These are phyloP conservation scores for Sminthurinus aureus DNA, from an alignment of 2,888 invertebrate genomes.

Conservation along the genomic window DNA sequence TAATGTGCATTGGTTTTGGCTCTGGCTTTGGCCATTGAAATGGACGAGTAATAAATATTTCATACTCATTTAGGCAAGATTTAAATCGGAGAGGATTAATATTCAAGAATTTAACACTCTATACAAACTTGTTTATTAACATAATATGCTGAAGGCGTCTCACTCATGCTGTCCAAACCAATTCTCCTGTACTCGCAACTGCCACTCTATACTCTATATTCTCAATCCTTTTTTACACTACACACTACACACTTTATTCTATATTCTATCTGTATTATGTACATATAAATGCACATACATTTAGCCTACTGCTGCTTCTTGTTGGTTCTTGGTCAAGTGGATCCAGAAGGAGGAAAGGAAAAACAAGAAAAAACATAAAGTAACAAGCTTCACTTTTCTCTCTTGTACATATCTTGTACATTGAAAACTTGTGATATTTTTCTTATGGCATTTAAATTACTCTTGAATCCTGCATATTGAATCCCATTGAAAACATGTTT, in stretches of 20 bases:
- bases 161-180: conserved; percentile 41
- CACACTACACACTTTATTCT: too few relatives aligned
- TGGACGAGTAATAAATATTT: conserved; percentile 58
- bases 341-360: conserved; percentile 28
- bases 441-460: not conserved
- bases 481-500: not conserved
- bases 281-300: too few relatives aligned
- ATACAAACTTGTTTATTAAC: conserved; percentile 47
- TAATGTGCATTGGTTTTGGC: conserved; percentile 17
- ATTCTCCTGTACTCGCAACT: conserved; percentile 13
- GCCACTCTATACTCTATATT: too few relatives aligned
- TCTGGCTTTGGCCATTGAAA: conserved; percentile 28
- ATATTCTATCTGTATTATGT: too few relatives aligned
- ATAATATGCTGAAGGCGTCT: conserved; percentile 43
- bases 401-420: too few relatives aligned
- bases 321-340: not conserved
- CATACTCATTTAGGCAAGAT: conserved; percentile 60
- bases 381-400: not conserved
- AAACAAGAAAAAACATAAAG: conserved; percentile 13
- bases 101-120: conserved; percentile 60
- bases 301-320: too few relatives aligned
- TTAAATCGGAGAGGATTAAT: conserved; percentile 59
- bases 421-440: too few relatives aligned
- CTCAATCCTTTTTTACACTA: too few relatives aligned
- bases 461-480: conserved; percentile 1